Conservation (phyloP, 2,113 vertebrate genomes). For the Pipa parva region DNA sequence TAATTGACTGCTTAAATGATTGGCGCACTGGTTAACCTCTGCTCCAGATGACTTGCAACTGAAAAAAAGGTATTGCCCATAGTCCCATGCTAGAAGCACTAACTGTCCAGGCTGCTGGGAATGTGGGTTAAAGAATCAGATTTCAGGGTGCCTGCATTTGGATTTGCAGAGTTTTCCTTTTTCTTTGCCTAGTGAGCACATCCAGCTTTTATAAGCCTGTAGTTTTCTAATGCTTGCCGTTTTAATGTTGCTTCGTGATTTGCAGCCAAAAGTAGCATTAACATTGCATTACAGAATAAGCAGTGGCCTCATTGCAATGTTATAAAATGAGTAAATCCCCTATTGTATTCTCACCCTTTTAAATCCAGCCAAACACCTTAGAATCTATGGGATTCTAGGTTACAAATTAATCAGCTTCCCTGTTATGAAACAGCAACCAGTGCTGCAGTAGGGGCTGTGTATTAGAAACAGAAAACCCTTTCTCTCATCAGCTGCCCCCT, state of each 20-base stretch:
- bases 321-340: constrained; percentile 34
- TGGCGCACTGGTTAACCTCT: constrained; percentile 13
- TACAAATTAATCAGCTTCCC: constrained; percentile 26
- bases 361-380: constrained; percentile 2
- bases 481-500: background rate
- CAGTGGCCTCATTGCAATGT: constrained; percentile 22
- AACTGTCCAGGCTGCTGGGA: background rate
- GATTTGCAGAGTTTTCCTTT: constrained; percentile 21
- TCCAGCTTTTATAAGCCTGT: constrained; percentile 11
- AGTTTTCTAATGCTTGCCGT: constrained; percentile 25
- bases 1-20: constrained; percentile 18
- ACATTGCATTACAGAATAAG: constrained; percentile 17
- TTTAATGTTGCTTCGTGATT: constrained; percentile 4
- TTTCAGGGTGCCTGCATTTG: background rate
- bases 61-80: constrained; percentile 22
- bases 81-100: background rate
- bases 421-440: constrained; percentile 16
- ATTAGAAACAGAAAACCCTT: background rate
- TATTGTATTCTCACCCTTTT: constrained; percentile 3
- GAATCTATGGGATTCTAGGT: constrained; percentile 17
- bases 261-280: constrained; percentile 35
- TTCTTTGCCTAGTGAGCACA: constrained; percentile 22
- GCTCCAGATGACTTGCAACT: constrained; percentile 30
- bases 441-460: background rate
- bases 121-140: constrained; percentile 10